phyloP scores from a whole-genome alignment of 1,140 invertebrate genomes.

The Phthorimaea operculella region DNA sequence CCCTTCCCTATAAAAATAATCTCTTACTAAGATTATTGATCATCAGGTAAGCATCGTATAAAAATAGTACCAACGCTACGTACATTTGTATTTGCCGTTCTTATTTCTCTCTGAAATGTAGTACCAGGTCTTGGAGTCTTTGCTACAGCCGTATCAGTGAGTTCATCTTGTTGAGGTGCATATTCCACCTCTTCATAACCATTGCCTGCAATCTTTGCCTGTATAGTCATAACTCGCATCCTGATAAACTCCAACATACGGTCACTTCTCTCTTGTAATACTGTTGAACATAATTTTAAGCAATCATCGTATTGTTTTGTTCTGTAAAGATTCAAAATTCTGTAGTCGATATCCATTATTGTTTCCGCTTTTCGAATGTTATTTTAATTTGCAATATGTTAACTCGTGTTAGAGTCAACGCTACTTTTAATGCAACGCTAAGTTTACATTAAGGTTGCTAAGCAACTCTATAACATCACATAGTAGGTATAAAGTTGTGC shows the following conservation, averaged over 20 bases:
- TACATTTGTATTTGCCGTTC: slow-evolving; percentile 25
- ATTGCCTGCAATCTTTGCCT: slow-evolving; percentile 53
- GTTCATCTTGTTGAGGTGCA: slow-evolving; percentile 40
- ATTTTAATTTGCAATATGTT: too few species aligned
- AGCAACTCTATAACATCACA: too few species aligned
- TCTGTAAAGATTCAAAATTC: slow-evolving; percentile 53
- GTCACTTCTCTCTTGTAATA: slow-evolving; percentile 29
- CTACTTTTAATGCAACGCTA: too few species aligned
- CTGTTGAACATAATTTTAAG: slow-evolving; percentile 37
- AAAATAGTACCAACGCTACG: background rate
- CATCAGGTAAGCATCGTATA: background rate
- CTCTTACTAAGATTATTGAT: background rate
- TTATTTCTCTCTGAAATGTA: slow-evolving; percentile 36
- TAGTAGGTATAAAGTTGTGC: too few species aligned
- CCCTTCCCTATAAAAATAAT: slow-evolving; percentile 12
- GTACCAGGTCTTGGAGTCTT: slow-evolving; percentile 57
- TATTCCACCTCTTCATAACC: slow-evolving; percentile 59
- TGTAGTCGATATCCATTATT: slow-evolving; percentile 41
- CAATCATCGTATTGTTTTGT: slow-evolving; percentile 53
- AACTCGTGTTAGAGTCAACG: too few species aligned
- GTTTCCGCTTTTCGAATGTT: too few species aligned
- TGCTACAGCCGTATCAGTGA: slow-evolving; percentile 37
- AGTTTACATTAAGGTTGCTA: too few species aligned
- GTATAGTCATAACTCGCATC: slow-evolving; percentile 53
- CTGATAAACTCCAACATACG: slow-evolving; percentile 50